Evolutionary conservation across 2,113 vertebrate species (phyloP).

Genomic region (Cyanistes caeruleus): DNA sequence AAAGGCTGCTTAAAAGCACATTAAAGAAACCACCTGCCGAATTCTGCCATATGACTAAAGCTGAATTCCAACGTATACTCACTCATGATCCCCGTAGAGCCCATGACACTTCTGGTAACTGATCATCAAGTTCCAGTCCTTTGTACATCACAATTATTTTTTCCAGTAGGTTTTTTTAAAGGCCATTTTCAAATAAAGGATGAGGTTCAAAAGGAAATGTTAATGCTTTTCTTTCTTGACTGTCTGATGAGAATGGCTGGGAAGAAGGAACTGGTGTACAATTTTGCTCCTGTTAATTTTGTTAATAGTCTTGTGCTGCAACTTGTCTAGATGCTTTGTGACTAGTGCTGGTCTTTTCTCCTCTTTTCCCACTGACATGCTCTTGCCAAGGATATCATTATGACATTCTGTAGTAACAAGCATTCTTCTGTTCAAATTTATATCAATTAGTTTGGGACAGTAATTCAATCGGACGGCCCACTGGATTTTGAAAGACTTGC

Average conservation of each 20-base stretch:
- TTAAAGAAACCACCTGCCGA: neutral
- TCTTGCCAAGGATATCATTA: constrained; percentile 86
- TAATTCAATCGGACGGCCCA: constrained; percentile 90
- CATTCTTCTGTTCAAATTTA: constrained; percentile 94
- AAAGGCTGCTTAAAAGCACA: neutral
- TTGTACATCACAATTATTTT: neutral
- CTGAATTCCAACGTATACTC: neutral
- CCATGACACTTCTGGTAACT: neutral
- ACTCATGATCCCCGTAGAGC: neutral
- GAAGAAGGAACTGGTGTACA: neutral
- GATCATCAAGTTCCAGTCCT: neutral
- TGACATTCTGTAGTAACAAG: constrained; percentile 89
- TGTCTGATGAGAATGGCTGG: neutral
- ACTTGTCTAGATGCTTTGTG: constrained; percentile 41
- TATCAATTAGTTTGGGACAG: constrained; percentile 92
- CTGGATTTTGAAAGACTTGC: constrained; percentile 87
- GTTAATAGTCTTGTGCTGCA: constrained; percentile 17
- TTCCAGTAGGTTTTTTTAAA: neutral
- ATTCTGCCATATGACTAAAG: neutral
- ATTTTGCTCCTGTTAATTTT: constrained; percentile 18
- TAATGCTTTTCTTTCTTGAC: constrained; percentile 10
- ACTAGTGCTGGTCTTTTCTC: constrained; percentile 61
- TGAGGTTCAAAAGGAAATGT: neutral
- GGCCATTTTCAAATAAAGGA: neutral
- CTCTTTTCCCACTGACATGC: constrained; percentile 60